Evolutionary conservation across 1,140 invertebrate genomes (phyloP).

Genomic region (Chymomyza costata): DNA sequence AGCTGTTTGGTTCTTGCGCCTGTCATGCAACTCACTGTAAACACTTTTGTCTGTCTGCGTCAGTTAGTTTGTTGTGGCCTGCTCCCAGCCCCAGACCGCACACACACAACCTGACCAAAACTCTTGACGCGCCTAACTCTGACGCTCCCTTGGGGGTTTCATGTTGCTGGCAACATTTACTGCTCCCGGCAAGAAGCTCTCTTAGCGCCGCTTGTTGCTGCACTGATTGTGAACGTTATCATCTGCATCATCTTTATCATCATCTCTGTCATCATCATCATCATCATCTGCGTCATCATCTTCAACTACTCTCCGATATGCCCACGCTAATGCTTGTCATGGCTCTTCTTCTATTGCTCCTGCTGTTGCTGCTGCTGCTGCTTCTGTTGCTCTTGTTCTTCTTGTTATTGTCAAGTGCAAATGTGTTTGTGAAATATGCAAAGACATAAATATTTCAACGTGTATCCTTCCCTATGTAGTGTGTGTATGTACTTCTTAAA

Average conservation of each 20-base stretch:
- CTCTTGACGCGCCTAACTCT: too few relatives aligned
- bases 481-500: slow-evolving; percentile 25
- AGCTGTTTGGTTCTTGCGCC: slow-evolving; percentile 32
- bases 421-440: slow-evolving; percentile 67
- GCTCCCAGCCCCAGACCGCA: too few relatives aligned
- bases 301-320: slow-evolving; percentile 9
- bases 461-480: slow-evolving; percentile 9
- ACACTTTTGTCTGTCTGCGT: too few relatives aligned
- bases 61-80: too few relatives aligned
- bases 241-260: slow-evolving; percentile 39
- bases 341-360: slow-evolving; percentile 5
- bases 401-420: slow-evolving; percentile 69
- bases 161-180: not conserved
- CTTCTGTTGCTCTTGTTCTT: slow-evolving; percentile 30
- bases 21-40: slow-evolving; percentile 49
- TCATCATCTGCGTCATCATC: slow-evolving; percentile 4
- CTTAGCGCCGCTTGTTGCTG: too few relatives aligned
- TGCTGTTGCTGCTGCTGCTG: slow-evolving; percentile 26
- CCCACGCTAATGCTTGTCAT: slow-evolving; percentile 54
- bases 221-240: not conserved
- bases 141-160: too few relatives aligned
- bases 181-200: too few relatives aligned
- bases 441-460: slow-evolving; percentile 68
- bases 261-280: slow-evolving; percentile 21
- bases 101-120: too few relatives aligned